phyloP scores from a whole-genome alignment of 1,140 invertebrate species.

The Diploscapter pachys region DNA sequence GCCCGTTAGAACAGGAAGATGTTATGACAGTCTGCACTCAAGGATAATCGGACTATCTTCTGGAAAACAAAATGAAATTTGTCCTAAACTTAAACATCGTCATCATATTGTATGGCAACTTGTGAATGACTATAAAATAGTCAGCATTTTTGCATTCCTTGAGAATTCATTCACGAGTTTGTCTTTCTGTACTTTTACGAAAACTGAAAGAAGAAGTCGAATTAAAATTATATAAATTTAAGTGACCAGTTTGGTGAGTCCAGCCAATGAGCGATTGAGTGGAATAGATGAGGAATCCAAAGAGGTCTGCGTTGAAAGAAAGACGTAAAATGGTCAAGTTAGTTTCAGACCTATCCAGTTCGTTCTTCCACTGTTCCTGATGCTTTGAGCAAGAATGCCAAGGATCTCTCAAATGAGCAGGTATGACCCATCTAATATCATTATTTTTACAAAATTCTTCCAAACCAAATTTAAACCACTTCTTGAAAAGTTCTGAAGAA shows the following conservation, averaged over 20 bases:
- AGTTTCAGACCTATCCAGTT: slow-evolving; percentile 26
- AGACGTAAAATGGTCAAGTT: background rate
- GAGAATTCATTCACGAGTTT: background rate
- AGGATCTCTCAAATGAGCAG: no score
- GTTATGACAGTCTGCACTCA: no score
- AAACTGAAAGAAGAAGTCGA: slow-evolving; percentile 14
- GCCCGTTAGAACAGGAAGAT: no score
- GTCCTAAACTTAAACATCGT: no score
- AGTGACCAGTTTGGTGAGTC: slow-evolving; percentile 51
- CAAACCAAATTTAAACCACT: no score
- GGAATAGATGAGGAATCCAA: slow-evolving; percentile 46
- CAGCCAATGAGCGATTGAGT: slow-evolving; percentile 40
- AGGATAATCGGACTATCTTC: no score
- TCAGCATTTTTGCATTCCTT: background rate
- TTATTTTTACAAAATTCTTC: no score
- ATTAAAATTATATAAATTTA: slow-evolving; percentile 32
- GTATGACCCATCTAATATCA: no score
- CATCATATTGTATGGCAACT: no score
- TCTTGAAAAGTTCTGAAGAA: no score
- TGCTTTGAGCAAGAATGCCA: slow-evolving; percentile 19
- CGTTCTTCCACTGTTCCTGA: slow-evolving; percentile 48
- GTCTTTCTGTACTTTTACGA: background rate
- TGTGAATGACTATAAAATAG: no score
- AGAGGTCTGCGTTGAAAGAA: slow-evolving; percentile 14
- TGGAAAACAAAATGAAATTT: no score